Base-by-base conservation (phyloP, 2,888 invertebrate species). In the Drosophila cracens region DNA sequence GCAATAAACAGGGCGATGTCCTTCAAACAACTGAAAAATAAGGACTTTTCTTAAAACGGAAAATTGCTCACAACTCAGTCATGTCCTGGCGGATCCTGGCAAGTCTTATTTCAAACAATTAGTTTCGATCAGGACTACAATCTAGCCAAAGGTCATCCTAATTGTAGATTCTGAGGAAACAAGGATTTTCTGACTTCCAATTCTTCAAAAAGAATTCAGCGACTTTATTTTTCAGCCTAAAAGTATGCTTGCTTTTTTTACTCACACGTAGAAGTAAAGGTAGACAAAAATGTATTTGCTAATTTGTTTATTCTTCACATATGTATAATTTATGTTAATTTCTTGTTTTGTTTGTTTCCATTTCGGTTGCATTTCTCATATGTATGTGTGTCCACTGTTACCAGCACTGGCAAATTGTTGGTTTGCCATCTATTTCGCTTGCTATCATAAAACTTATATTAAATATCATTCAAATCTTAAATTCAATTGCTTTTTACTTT, bases 291-390 rank as follows among this genome's bases (percentile, higher is more conserved):
- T 58, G 51, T 79, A 80, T 87, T 85, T 77, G 71, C 85, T 85
- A 87, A 80, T 77, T 81, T 75, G 69, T 85, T 85, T 85, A 85
- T 85, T 80, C 52, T 85, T 79, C 86, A 85, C 84, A 85, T 83
- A 85, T 83, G 88, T 85, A 85, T 85, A 85, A 86, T 85, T 87
- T 71, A 85, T 82, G 53, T 85, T 81, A 57, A 70, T 76, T 78
- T 81, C 53, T 56, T 73, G 51, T 67, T 70, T 79, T 60, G 43
- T 60, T 66, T 79, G 70, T 27, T 57, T n/a, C 29, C 66, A 66
- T 25, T 61, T 25, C 58, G 60, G 59, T 82, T 78, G 79, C 85
- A 74, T 64, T 69, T 73, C 48, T 81, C 81, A 82, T 85, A 85
- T 84, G 87, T 84, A 78, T 78, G 64, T 66, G 11, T 74, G 54